phyloP scores from a whole-genome alignment of 2,888 invertebrate species.

The Volucella zonaria region DNA sequence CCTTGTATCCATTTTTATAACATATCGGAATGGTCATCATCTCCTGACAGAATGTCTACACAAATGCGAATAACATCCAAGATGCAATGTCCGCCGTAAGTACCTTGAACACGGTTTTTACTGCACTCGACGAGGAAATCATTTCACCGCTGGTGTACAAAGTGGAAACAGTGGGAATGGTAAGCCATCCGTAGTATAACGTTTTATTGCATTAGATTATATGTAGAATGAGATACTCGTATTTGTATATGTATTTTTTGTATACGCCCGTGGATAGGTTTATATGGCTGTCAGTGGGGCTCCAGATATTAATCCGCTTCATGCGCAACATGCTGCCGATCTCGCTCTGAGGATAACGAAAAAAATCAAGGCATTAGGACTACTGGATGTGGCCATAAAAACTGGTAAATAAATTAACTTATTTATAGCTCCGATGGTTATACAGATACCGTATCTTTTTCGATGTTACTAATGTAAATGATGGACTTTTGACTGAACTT shows the following conservation, averaged over 20 bases:
- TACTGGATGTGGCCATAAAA: conserved; percentile 86
- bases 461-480: not conserved
- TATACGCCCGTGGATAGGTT: conserved; percentile 78
- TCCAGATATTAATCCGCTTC: conserved; percentile 89
- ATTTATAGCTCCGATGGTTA: not conserved
- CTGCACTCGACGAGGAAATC: conserved; percentile 91
- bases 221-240: too few relatives aligned
- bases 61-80: conserved; percentile 79
- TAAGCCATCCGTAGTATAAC: conserved; percentile 76
- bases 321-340: conserved; percentile 90
- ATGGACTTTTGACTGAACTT: not conserved
- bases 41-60: conserved; percentile 77
- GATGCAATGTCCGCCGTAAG: conserved; percentile 91
- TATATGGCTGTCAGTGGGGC: conserved; percentile 97
- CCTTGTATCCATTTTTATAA: conserved; percentile 1
- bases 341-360: conserved; percentile 89
- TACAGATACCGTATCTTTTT: not conserved
- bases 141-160: conserved; percentile 94
- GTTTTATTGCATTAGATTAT: conserved; percentile 51
- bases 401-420: conserved; percentile 83
- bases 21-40: conserved; percentile 7
- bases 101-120: conserved; percentile 93
- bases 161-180: conserved; percentile 96
- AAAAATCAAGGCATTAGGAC: conserved; percentile 86
- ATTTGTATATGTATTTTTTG: conserved; percentile 18